These are phyloP conservation scores for Ia io DNA, from an alignment of 2,113 vertebrate genomes.

Conservation along the genomic window DNA sequence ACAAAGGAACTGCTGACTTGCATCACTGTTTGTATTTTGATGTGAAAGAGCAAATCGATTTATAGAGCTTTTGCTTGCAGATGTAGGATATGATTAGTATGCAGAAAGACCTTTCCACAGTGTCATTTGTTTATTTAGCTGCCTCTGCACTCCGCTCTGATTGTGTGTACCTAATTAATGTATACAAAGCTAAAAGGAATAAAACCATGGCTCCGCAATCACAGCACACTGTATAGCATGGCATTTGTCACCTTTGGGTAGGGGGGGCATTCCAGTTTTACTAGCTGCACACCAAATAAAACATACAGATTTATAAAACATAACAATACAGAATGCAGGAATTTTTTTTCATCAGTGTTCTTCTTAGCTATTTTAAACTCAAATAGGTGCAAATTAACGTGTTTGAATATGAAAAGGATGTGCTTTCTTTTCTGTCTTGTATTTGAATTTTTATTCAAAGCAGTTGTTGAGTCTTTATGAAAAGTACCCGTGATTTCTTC, in stretches of 20 bases:
- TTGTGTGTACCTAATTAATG: conserved; percentile 89
- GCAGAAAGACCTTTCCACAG: conserved; percentile 90
- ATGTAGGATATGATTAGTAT: conserved; percentile 97
- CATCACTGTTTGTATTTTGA: conserved; percentile 99
- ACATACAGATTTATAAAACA: conserved; percentile 56
- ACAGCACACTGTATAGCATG: conserved; percentile 75
- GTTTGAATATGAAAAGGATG: conserved; percentile 56
- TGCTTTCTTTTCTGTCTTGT: conserved; percentile 49
- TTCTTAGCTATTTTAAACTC: conserved; percentile 59
- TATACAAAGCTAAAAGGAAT: conserved; percentile 86
- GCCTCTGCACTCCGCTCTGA: conserved; percentile 86
- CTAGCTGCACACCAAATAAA: conserved; percentile 62
- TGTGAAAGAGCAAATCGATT: conserved; percentile 99
- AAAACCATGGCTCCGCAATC: conserved; percentile 78
- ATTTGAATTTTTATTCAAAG: conserved; percentile 83
- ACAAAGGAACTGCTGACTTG: conserved; percentile 99
- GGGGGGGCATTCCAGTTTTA: conserved; percentile 68
- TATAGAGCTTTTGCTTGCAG: conserved; percentile 92
- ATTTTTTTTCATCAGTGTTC: conserved; percentile 57
- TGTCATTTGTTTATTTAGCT: conserved; percentile 92
- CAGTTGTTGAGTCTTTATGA: conserved; percentile 78
- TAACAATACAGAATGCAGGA: conserved; percentile 53
- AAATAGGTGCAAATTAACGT: conserved; percentile 68
- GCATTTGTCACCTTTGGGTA: conserved; percentile 68
- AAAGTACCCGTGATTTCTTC: conserved; percentile 79